phyloP scores from a whole-genome alignment of 2,113 vertebrate species.

The Psittacus erithacus region DNA sequence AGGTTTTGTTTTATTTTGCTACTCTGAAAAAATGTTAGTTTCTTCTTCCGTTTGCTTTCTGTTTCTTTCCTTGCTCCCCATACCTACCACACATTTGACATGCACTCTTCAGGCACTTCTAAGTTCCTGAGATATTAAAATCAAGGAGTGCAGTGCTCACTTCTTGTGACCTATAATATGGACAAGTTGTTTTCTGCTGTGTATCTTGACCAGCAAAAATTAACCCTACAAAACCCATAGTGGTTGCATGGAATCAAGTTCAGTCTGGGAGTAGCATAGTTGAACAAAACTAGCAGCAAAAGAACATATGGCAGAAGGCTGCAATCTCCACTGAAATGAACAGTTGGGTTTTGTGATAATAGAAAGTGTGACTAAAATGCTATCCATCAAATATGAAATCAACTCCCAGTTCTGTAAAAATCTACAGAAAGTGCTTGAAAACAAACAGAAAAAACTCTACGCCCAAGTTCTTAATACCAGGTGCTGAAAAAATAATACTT shows the following conservation, averaged over 20 bases:
- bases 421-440: not conserved
- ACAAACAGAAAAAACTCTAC: not conserved
- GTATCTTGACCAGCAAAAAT: not conserved
- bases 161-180: not conserved
- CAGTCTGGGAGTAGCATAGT: not conserved
- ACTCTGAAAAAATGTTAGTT: not conserved
- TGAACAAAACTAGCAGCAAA: not conserved
- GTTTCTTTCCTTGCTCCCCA: not conserved
- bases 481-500: not conserved
- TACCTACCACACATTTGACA: not conserved
- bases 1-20: not conserved
- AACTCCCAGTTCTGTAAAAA: not conserved
- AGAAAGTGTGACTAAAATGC: not conserved
- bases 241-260: not conserved
- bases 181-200: not conserved
- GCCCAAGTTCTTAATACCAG: not conserved
- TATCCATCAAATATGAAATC: not conserved
- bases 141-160: not conserved
- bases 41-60: not conserved
- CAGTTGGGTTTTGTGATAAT: not conserved
- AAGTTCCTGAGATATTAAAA: not conserved
- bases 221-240: not conserved
- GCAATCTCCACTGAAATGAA: accelerated
- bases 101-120: not conserved
- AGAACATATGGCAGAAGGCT: not conserved